Percentiles rank a stretch among this genome's conserved stretches.
These are phyloP conservation scores for Nyleta sp. DNA, from an alignment of 2,888 invertebrate genomes.

Conservation along the genomic window DNA sequence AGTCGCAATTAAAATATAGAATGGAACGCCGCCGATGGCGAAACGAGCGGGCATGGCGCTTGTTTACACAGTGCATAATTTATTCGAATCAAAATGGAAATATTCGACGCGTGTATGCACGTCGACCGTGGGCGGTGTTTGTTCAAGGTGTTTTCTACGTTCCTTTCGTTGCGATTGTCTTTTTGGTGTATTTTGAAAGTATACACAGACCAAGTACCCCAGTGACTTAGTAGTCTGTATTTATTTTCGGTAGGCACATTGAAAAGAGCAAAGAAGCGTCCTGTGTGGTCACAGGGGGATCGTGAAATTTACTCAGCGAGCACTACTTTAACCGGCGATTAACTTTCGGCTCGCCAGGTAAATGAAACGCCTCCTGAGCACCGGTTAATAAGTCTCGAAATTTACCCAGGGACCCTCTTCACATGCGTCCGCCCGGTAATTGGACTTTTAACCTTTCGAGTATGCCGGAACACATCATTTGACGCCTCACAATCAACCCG, in stretches of 20 bases:
- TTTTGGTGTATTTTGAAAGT: conserved; percentile 60
- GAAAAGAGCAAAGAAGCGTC: conserved; percentile 67
- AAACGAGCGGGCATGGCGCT: too few species aligned
- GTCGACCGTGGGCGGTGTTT: conserved; percentile 39
- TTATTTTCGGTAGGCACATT: conserved; percentile 64
- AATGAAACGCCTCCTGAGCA: conserved; percentile 73
- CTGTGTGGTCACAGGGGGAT: conserved; percentile 66
- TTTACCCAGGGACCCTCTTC: conserved; percentile 66
- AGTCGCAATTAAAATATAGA: too few species aligned
- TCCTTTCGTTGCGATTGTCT: conserved; percentile 46
- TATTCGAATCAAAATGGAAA: conserved; percentile 41
- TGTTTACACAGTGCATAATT: too few species aligned
- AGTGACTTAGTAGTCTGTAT: conserved; percentile 65
- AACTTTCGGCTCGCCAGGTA: conserved; percentile 75
- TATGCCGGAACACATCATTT: conserved; percentile 53
- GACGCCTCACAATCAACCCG: conserved; percentile 42
- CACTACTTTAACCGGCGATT: conserved; percentile 77
- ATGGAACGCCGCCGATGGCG: too few species aligned
- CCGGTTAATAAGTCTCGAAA: conserved; percentile 67
- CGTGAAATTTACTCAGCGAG: conserved; percentile 72
- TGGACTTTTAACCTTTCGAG: conserved; percentile 63
- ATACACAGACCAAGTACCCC: conserved; percentile 62
- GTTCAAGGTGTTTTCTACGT: conserved; percentile 54
- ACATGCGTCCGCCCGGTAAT: conserved; percentile 53
- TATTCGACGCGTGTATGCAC: conserved; percentile 26